phyloP scores from a whole-genome alignment of 2,797 vertebrate species.

The Neomorphus geoffroyi region DNA sequence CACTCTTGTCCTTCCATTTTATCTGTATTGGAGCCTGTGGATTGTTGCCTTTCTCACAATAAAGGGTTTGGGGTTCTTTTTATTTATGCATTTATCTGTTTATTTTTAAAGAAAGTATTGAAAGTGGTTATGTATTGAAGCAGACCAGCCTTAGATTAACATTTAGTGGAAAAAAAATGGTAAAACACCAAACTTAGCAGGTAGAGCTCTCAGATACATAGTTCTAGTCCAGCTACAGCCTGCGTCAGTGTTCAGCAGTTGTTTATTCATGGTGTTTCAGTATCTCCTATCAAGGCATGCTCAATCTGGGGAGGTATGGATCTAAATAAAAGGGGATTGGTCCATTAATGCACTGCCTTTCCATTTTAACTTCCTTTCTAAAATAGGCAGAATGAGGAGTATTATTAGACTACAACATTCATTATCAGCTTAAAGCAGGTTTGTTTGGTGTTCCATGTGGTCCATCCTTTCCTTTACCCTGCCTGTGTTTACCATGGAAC shows the following conservation, averaged over 20 bases:
- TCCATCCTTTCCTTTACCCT: neutral
- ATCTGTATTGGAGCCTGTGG: neutral
- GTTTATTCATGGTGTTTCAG: neutral
- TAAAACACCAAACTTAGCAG: neutral
- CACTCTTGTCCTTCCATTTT: neutral
- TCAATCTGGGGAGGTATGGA: neutral
- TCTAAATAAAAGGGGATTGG: neutral
- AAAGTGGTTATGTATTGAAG: neutral
- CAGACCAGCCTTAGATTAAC: neutral
- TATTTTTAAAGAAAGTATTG: neutral
- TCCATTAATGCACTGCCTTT: neutral
- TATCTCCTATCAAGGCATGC: neutral
- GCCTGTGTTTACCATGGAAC: neutral
- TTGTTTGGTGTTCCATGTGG: neutral
- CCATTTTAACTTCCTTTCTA: neutral
- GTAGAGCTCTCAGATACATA: neutral
- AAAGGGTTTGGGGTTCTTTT: neutral
- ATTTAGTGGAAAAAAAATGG: neutral
- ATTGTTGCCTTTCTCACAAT: neutral
- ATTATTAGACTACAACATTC: neutral
- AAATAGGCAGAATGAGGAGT: neutral
- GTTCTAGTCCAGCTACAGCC: neutral
- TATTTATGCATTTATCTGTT: neutral
- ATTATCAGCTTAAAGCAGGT: neutral
- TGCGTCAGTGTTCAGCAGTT: neutral